phyloP scores from a whole-genome alignment of 2,113 vertebrate species.

The Syrmaticus mikado region DNA sequence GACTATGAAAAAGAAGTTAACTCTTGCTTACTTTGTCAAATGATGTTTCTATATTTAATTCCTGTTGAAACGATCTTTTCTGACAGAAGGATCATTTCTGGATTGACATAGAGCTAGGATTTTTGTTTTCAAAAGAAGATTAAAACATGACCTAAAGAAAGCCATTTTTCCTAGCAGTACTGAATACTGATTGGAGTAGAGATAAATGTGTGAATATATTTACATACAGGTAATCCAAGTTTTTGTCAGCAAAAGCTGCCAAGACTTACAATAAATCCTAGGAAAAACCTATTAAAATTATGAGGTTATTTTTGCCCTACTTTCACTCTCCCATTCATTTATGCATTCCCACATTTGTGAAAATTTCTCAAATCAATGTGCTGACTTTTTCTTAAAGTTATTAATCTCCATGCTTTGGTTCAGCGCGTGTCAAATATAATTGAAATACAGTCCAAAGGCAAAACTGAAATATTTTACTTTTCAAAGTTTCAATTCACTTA shows the following conservation, averaged over 20 bases:
- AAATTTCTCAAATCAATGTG: background rate
- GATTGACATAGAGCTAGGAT: background rate
- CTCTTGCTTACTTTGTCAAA: background rate
- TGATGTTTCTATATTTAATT: background rate
- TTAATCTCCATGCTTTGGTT: background rate
- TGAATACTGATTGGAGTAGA: background rate
- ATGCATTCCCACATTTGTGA: background rate
- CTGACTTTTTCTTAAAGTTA: background rate
- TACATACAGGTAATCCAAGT: background rate
- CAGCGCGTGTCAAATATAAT: background rate
- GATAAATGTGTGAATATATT: background rate
- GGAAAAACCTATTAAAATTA: background rate
- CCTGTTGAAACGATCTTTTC: background rate
- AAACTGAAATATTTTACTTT: background rate
- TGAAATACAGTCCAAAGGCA: background rate
- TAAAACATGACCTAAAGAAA: background rate
- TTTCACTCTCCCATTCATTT: background rate
- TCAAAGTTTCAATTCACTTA: background rate
- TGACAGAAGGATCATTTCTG: background rate
- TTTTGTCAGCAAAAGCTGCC: conserved; percentile 9
- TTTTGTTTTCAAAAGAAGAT: background rate
- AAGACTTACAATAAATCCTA: background rate
- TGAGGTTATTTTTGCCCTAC: background rate
- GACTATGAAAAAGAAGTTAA: background rate
- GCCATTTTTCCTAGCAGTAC: background rate